Evolutionary conservation across 30 jellyfish, hydroid and myxozoan genomes (phyloP).

Genomic region (Morbakka virulenta): DNA sequence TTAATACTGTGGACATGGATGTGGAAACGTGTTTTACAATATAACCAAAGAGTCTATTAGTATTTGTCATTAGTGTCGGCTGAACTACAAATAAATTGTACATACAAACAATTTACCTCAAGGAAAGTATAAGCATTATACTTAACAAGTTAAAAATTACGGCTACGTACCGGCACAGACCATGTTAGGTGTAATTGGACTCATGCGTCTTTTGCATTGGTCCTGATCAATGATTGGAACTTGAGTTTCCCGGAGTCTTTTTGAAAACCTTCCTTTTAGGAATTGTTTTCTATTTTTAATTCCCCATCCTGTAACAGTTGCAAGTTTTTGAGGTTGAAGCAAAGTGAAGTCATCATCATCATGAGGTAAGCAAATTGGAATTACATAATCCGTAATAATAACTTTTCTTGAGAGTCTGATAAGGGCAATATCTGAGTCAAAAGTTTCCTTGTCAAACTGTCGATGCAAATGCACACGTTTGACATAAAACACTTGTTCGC

Average conservation of each 20-base stretch:
- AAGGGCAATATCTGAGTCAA: slow-evolving; percentile 57
- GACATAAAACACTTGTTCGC: slow-evolving; percentile 34
- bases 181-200: slow-evolving; percentile 66
- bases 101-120: too few species aligned
- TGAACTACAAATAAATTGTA: too few species aligned
- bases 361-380: slow-evolving; percentile 66
- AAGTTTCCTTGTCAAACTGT: slow-evolving; percentile 16
- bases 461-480: slow-evolving; percentile 13
- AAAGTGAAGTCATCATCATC: slow-evolving; percentile 55
- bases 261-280: slow-evolving; percentile 10
- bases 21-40: too few species aligned
- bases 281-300: slow-evolving; percentile 6
- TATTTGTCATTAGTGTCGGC: too few species aligned
- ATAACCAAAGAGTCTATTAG: too few species aligned
- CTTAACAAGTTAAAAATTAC: too few species aligned
- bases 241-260: slow-evolving; percentile 40
- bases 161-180: slow-evolving; percentile 60
- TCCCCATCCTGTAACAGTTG: slow-evolving; percentile 61
- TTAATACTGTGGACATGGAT: too few species aligned
- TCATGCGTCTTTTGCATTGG: slow-evolving; percentile 25
- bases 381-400: slow-evolving; percentile 60
- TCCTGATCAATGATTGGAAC: slow-evolving; percentile 31
- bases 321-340: slow-evolving; percentile 10
- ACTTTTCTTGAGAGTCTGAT: slow-evolving; percentile 41
- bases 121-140: too few species aligned